Base-by-base conservation (phyloP, 1,140 invertebrate species). In the Monomorium pharaonis region DNA sequence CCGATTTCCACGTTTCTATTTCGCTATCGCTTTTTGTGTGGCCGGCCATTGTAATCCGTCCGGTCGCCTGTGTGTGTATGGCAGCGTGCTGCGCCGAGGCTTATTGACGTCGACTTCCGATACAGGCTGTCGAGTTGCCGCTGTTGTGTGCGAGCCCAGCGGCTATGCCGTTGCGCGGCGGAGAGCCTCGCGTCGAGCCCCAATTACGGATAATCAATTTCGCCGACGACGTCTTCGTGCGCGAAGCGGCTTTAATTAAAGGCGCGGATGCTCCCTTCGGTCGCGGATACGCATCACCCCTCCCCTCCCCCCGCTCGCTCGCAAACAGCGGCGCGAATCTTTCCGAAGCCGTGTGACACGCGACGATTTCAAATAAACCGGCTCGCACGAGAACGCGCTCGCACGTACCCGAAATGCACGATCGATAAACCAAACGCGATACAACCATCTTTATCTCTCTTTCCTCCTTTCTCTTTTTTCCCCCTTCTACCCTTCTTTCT, bases 131-230 rank as follows among this genome's bases (percentile, higher is more conserved):
- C 80, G 72, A 89, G 72, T 89, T 74, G 88, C 42, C 44, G 33
- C 67, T 56, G 47, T 16, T 21, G 44, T 14, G 63, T 74, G 33
- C 30, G 63, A 78, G 33, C 30, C 24, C 58, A 60, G 37, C 54
- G 54, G 56, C 83, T 54, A 54, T 24, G 12, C 6, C 27, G 24
- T 14, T n/a, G n/a, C n/a, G 42, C n/a, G 21, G 21, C 30, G 3
- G 63, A 69, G 77, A 78, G 16, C 24, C 56, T 56, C 65, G 27
- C 62, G 70, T 77, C 81, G 33, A 83, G 76, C 30, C 54, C 86
- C 88, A 91, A 89, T 89, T 91, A 91, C 76, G 62, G 80, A 49
- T 91, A 88, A 91, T 91, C 90, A 91, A 89, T 91, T 88, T 78
- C 86, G 24, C 42, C 88, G 86, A 85, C 84, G 89, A 87, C 81